A percentile compares a stretch with the other conserved stretches of the same genome.
These are phyloP conservation scores for Oreonectes daqikongensis DNA, from an alignment of 2,797 vertebrate genomes.

Conservation along the genomic window DNA sequence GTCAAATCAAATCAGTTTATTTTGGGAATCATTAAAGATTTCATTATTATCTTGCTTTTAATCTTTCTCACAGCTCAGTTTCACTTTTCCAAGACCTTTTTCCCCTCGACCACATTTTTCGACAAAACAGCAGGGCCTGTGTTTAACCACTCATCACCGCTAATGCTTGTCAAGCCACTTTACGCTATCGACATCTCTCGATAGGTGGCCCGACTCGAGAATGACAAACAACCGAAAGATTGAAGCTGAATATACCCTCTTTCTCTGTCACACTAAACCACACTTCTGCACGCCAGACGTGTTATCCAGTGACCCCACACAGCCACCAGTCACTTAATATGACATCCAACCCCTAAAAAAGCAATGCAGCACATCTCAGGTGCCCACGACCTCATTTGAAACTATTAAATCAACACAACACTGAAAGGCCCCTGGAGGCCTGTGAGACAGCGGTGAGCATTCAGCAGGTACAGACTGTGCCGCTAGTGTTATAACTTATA, in stretches of 20 bases:
- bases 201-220: conserved; percentile 43
- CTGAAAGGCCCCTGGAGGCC: conserved; percentile 46
- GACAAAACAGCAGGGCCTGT: conserved; percentile 27
- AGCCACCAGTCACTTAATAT: conserved; percentile 34
- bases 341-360: conserved; percentile 22
- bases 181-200: conserved; percentile 31
- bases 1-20: too few species aligned
- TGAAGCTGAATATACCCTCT: conserved; percentile 35
- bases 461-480: conserved; percentile 50
- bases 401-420: conserved; percentile 55
- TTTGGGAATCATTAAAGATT: too few species aligned
- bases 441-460: conserved; percentile 41
- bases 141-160: conserved; percentile 35
- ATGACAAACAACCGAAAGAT: conserved; percentile 50
- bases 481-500: conserved; percentile 49
- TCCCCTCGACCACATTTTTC: conserved; percentile 14
- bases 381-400: conserved; percentile 54
- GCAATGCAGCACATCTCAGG: conserved; percentile 35
- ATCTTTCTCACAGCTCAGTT: too few species aligned
- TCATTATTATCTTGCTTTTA: not conserved
- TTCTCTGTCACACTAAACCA: not conserved
- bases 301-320: conserved; percentile 14
- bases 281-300: conserved; percentile 3
- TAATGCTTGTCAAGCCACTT: conserved; percentile 49
- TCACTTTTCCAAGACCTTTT: conserved; percentile 22